phyloP scores from a whole-genome alignment of 2,797 vertebrate genomes.

The Sandelia bainsii region DNA sequence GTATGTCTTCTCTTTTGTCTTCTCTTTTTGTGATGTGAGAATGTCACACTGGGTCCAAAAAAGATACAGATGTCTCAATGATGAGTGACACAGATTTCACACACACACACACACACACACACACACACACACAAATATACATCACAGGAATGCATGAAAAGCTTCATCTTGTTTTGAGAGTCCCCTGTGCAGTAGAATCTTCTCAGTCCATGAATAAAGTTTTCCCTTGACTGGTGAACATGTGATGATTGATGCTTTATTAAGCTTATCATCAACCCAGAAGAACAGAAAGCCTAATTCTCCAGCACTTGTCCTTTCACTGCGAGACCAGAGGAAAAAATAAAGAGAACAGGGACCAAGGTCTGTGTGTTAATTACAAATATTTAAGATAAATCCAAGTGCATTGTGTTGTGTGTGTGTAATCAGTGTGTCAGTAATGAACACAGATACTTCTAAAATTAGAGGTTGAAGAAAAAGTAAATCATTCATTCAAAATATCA shows the following conservation, averaged over 20 bases:
- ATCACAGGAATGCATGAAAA: constrained; percentile 14
- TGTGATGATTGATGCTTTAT: constrained; percentile 55
- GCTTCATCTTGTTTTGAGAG: constrained; percentile 22
- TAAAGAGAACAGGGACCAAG: constrained; percentile 22
- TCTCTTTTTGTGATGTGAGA: constrained; percentile 41
- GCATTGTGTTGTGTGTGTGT: constrained; percentile 13
- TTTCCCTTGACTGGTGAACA: constrained; percentile 50
- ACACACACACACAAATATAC: neutral
- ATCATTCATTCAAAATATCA: constrained; percentile 20
- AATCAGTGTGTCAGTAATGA: constrained; percentile 16
- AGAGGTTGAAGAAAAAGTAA: constrained; percentile 13
- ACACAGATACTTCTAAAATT: neutral
- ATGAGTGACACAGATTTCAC: constrained; percentile 48
- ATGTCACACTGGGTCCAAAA: constrained; percentile 44
- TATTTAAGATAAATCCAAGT: constrained; percentile 42
- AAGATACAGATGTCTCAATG: constrained; percentile 35
- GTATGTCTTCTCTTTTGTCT: constrained; percentile 30
- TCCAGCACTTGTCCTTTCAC: constrained; percentile 28
- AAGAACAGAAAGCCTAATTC: constrained; percentile 42
- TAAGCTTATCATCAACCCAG: constrained; percentile 51
- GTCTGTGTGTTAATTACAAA: constrained; percentile 53
- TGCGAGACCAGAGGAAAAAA: constrained; percentile 18
- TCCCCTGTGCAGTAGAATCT: constrained; percentile 20
- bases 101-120: constrained; percentile 1
- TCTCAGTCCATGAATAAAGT: constrained; percentile 40